phyloP scores from a whole-genome alignment of 1,140 invertebrate species.

The Notospermus geniculatus region DNA sequence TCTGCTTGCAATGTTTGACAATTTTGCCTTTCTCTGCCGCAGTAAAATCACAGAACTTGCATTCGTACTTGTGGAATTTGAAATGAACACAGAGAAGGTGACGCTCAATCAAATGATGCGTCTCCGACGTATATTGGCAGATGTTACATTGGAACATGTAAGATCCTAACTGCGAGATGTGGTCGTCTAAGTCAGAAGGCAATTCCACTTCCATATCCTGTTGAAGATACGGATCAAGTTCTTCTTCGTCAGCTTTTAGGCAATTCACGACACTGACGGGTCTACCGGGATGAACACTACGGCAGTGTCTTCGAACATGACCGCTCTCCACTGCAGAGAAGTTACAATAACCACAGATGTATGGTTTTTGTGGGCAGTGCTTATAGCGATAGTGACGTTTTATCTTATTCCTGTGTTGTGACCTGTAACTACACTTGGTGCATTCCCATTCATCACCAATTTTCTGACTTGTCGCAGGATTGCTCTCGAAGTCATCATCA shows the following conservation, averaged over 20 bases:
- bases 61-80: slow-evolving; percentile 5
- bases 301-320: background rate
- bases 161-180: background rate
- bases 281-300: background rate
- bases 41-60: slow-evolving; percentile 1
- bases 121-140: background rate
- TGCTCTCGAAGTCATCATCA: too few species aligned
- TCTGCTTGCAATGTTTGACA: background rate
- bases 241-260: background rate
- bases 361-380: too few species aligned
- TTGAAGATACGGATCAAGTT: background rate
- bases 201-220: background rate
- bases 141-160: slow-evolving; percentile 6
- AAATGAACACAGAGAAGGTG: background rate
- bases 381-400: too few species aligned
- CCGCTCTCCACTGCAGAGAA: background rate
- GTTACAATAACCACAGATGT: too few species aligned
- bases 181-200: too few species aligned
- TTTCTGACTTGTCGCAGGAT: too few species aligned
- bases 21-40: slow-evolving; percentile 2
- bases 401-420: too few species aligned
- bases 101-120: background rate
- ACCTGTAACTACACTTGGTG: too few species aligned
- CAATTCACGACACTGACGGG: background rate
- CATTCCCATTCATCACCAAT: too few species aligned